Evolutionary conservation across 2,888 invertebrate species (phyloP).

Genomic region (Amiota minor): DNA sequence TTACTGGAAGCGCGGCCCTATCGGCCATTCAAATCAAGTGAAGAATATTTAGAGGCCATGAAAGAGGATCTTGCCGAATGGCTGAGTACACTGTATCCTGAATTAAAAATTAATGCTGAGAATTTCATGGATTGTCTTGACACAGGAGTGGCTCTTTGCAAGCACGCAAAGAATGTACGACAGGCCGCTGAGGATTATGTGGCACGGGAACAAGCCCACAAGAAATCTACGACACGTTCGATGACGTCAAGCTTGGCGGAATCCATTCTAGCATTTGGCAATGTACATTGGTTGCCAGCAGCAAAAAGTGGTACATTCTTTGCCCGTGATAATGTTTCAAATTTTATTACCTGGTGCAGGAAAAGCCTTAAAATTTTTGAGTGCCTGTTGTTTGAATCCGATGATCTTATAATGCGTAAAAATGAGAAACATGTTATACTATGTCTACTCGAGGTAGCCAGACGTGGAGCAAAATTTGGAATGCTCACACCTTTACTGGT

Average conservation of each 20-base stretch:
- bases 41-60: constrained; percentile 97
- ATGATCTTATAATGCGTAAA: constrained; percentile 94
- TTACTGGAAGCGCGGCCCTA: constrained; percentile 90
- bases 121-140: constrained; percentile 95
- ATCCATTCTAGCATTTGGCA: constrained; percentile 81
- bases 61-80: constrained; percentile 98
- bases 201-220: constrained; percentile 79
- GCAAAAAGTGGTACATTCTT: constrained; percentile 95
- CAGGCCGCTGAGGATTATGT: constrained; percentile 87
- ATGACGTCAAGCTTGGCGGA: constrained; percentile 79
- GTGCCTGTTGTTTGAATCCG: constrained; percentile 95
- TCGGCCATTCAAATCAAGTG: constrained; percentile 94
- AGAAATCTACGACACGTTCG: constrained; percentile 77
- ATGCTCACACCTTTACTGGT: constrained; percentile 93
- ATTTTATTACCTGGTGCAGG: constrained; percentile 84
- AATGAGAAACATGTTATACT: constrained; percentile 97
- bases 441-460: constrained; percentile 93
- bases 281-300: constrained; percentile 87
- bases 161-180: constrained; percentile 95
- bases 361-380: constrained; percentile 79
- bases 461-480: constrained; percentile 89
- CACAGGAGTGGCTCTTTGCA: constrained; percentile 93
- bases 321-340: constrained; percentile 95
- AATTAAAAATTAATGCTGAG: constrained; percentile 88
- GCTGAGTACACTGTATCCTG: constrained; percentile 92